Percentiles rank a stretch among this genome's conserved stretches.
Evolutionary conservation across 2,797 vertebrate genomes (phyloP).

Genomic region (Coranthus polyacanthus): DNA sequence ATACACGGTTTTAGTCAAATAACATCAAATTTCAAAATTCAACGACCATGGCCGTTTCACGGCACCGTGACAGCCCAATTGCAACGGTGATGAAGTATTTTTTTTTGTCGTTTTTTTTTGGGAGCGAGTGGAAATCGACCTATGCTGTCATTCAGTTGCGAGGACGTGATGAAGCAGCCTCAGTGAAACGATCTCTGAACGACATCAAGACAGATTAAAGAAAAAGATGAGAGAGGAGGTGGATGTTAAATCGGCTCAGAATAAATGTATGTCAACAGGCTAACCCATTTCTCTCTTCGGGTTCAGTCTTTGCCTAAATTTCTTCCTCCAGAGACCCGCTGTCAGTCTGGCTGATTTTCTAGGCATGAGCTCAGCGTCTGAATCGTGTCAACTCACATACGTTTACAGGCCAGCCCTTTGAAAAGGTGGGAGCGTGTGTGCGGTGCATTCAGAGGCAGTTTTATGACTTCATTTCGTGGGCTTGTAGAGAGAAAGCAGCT

Average conservation of each 20-base stretch:
- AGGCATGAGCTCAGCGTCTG: neutral
- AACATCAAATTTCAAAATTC: too few relatives aligned
- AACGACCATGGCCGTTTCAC: too few relatives aligned
- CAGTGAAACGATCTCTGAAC: neutral
- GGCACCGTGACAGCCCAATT: too few relatives aligned
- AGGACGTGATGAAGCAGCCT: neutral
- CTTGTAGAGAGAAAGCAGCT: neutral
- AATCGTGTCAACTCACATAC: conserved; percentile 28
- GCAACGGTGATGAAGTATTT: too few relatives aligned
- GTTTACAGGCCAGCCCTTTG: conserved; percentile 12
- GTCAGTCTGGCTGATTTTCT: conserved; percentile 25
- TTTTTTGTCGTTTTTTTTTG: too few relatives aligned
- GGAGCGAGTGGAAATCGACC: too few relatives aligned
- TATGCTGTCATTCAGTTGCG: too few relatives aligned
- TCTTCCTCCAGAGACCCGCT: conserved; percentile 9
- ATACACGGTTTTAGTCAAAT: too few relatives aligned
- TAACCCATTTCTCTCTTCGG: neutral
- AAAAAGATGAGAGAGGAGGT: neutral
- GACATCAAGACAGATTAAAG: neutral
- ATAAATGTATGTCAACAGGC: neutral
- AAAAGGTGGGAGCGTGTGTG: neutral
- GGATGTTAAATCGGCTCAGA: neutral
- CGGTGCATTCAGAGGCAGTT: neutral
- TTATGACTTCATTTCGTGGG: neutral
- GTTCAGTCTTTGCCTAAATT: neutral